Conservation (phyloP, 2,113 vertebrate species). For the Macrotis lagotis region DNA sequence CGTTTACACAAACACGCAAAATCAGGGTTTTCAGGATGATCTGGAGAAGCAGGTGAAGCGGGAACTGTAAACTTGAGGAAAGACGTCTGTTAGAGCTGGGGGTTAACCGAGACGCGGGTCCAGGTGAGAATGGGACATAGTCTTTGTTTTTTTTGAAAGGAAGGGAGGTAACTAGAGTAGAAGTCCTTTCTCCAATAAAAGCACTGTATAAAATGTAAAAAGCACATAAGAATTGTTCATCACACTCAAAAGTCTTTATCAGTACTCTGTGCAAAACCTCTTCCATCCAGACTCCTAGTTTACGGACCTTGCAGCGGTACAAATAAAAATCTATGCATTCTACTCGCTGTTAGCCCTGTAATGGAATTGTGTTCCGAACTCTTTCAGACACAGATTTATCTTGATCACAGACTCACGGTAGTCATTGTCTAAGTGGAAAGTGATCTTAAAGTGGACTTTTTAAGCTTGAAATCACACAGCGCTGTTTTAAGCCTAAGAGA, state of each 20-base stretch:
- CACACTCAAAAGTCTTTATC: background rate
- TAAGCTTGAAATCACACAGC: background rate
- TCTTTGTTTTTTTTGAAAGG: background rate
- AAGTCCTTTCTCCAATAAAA: background rate
- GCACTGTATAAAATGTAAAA: background rate
- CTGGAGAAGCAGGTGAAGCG: background rate
- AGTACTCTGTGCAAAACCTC: background rate
- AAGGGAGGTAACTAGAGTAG: background rate
- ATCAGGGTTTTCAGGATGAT: background rate
- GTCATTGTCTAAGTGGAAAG: slow-evolving; percentile 11
- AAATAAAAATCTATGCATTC: slow-evolving; percentile 29
- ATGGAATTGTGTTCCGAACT: slow-evolving; percentile 56
- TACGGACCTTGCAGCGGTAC: slow-evolving; percentile 21
- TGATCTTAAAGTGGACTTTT: slow-evolving; percentile 18
- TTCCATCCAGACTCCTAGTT: background rate
- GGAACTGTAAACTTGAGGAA: background rate
- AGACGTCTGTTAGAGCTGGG: background rate
- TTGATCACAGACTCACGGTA: background rate
- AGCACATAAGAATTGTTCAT: background rate
- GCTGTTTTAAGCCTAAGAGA: background rate
- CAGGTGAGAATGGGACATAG: background rate
- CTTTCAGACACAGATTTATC: slow-evolving; percentile 9
- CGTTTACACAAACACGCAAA: background rate
- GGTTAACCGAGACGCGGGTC: no score
- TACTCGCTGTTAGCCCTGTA: background rate